Conservation (phyloP, 2,797 vertebrate genomes). For the Antrozous pallidus region DNA sequence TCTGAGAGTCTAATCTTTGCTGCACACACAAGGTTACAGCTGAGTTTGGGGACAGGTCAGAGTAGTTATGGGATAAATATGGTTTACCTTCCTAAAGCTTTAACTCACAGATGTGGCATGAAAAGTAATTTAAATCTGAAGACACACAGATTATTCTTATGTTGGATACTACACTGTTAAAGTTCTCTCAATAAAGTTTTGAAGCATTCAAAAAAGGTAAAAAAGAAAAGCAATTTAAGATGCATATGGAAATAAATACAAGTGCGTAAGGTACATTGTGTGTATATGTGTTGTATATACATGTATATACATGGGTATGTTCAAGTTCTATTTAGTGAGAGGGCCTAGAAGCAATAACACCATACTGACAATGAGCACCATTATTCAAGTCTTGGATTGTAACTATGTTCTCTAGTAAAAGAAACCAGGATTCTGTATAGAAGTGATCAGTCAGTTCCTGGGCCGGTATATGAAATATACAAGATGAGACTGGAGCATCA, state of each 20-base stretch:
- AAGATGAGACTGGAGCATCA: background rate
- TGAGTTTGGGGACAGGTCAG: background rate
- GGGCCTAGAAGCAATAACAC: background rate
- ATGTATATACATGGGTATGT: background rate
- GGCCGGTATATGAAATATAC: background rate
- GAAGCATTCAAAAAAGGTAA: too few species aligned
- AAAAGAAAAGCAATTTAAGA: conserved; percentile 21
- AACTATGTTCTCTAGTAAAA: conserved; percentile 24
- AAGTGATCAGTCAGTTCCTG: background rate
- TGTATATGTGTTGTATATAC: background rate
- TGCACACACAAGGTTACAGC: background rate
- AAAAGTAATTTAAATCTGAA: conserved; percentile 39
- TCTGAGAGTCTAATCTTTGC: conserved; percentile 11
- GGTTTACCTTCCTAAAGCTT: conserved; percentile 1
- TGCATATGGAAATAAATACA: conserved; percentile 9
- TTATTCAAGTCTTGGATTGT: background rate
- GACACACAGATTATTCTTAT: too few species aligned
- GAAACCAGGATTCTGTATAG: background rate
- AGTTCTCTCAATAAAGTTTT: too few species aligned
- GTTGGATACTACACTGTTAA: too few species aligned
- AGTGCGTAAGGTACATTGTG: background rate
- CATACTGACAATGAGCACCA: background rate
- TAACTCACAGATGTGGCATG: conserved; percentile 10
- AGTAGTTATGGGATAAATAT: background rate
- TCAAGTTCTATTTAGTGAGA: conserved; percentile 22